Evolutionary conservation across 2,113 vertebrate genomes (phyloP).

Genomic region (Aix galericulata): DNA sequence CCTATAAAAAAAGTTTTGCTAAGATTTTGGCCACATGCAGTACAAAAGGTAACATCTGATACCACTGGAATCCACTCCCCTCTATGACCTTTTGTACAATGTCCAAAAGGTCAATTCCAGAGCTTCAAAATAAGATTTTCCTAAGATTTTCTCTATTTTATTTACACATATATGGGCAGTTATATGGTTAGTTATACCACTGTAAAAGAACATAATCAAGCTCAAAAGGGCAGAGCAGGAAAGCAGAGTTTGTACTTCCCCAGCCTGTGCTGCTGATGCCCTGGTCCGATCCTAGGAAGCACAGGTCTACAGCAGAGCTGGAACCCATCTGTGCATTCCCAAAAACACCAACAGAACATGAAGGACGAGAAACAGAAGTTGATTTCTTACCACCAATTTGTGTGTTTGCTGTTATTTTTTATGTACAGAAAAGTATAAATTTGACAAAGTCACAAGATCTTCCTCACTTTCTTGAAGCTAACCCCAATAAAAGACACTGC

Average conservation of each 20-base stretch:
- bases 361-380: not conserved
- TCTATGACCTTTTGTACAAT: not conserved
- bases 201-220: not conserved
- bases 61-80: not conserved
- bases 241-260: not conserved
- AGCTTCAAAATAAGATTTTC: not conserved
- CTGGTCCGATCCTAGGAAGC: not conserved
- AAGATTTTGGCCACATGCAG: not conserved
- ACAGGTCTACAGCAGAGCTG: not conserved
- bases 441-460: not conserved
- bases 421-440: not conserved
- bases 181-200: not conserved
- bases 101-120: not conserved
- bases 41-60: not conserved
- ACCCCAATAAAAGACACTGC: not conserved
- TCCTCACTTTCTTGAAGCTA: not conserved
- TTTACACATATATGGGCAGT: not conserved
- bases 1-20: not conserved
- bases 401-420: not conserved
- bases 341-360: fast-evolving
- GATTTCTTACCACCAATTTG: not conserved
- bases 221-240: not conserved
- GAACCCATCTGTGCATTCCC: not conserved
- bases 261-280: not conserved
- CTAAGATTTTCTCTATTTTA: not conserved